Evolutionary conservation across 2,797 vertebrate genomes (phyloP).

Genomic region (Labroides dimidiatus): DNA sequence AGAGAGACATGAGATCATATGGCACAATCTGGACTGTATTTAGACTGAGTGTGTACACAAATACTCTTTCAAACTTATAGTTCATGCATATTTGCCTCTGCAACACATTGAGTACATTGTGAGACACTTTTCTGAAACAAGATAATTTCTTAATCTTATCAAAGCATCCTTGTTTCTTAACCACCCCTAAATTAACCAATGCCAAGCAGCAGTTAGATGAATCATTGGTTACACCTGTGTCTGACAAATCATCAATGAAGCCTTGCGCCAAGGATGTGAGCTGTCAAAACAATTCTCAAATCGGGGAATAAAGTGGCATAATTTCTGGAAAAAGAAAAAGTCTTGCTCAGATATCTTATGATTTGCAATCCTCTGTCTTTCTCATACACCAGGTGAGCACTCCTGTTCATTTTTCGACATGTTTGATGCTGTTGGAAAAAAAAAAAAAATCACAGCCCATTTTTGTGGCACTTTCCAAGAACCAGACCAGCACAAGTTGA

Average conservation of each 20-base stretch:
- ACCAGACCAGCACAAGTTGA: not conserved
- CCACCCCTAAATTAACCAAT: not conserved
- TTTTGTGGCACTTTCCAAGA: not conserved
- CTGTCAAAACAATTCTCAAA: too few species aligned
- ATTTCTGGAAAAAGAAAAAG: too few species aligned
- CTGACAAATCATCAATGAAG: not conserved
- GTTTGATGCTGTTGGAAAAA: constrained; percentile 7
- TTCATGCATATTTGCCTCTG: too few species aligned
- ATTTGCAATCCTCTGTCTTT: too few species aligned
- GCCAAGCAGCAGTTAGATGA: not conserved
- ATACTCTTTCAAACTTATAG: not conserved
- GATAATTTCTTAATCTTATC: not conserved
- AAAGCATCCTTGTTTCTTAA: not conserved
- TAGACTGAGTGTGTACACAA: not conserved
- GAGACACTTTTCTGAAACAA: not conserved
- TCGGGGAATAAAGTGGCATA: not conserved
- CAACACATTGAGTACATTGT: too few species aligned
- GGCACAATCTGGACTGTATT: constrained; percentile 3
- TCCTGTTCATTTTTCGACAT: not conserved
- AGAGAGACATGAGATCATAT: constrained; percentile 1
- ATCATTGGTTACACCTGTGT: not conserved
- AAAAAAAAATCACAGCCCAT: constrained; percentile 20
- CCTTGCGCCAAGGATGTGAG: not conserved
- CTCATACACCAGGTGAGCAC: not conserved
- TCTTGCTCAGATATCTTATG: too few species aligned